Conservation (phyloP, 2,797 vertebrate genomes). For the Natrix natrix region DNA sequence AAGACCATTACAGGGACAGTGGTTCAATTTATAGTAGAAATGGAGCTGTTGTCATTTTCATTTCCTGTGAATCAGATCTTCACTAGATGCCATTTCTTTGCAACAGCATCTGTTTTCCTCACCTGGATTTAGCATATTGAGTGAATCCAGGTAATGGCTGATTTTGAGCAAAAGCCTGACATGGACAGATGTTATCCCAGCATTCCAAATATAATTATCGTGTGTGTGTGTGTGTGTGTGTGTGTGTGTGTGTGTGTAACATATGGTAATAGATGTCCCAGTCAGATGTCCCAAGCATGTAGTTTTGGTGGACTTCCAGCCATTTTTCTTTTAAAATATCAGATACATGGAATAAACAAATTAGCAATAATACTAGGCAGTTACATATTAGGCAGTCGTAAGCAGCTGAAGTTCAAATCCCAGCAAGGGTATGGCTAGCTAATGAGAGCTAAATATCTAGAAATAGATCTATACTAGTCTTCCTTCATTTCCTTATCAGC, state of each 20-base stretch:
- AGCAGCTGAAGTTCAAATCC: too few species aligned
- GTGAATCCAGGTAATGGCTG: background rate
- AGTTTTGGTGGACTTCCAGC: background rate
- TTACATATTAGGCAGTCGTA: too few species aligned
- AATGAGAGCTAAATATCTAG: too few species aligned
- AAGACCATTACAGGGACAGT: background rate
- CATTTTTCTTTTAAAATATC: background rate
- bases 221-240: background rate
- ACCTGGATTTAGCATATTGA: background rate
- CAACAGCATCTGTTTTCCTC: background rate
- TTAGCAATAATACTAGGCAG: background rate
- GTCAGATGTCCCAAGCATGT: background rate
- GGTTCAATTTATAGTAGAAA: background rate
- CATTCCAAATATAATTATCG: background rate
- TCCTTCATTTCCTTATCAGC: too few species aligned
- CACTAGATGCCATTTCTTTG: background rate
- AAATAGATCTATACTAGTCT: too few species aligned
- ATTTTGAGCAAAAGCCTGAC: background rate
- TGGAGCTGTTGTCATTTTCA: background rate
- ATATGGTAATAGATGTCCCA: background rate
- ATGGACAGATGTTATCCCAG: background rate
- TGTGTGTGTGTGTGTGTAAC: background rate
- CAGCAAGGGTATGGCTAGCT: too few species aligned
- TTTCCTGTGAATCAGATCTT: background rate
- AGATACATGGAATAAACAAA: background rate